Base-by-base conservation (phyloP, 1,140 invertebrate genomes). In the Lasioglossum albipes region DNA sequence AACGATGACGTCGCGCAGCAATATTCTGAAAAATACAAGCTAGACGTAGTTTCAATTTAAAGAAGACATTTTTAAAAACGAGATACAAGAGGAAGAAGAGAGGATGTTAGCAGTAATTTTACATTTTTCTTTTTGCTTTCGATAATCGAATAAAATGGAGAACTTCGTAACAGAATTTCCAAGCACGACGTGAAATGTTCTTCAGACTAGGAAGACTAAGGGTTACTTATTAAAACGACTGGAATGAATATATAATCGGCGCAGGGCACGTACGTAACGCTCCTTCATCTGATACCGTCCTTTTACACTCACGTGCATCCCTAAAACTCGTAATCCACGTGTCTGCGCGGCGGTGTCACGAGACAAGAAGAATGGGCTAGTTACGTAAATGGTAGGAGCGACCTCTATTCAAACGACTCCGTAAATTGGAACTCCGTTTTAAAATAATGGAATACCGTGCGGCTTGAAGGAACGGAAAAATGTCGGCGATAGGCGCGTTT, bases 311-410 rank as follows among this genome's bases (percentile, higher is more conserved):
- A 27, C 20, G 20, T 20, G 45, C 64, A 22, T 42, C 41, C 16
- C 64, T 42, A 57, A 42, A 75, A 75, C n/a, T 75, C 31, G 20
- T n/a, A 22, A 57, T 75, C 64, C 49, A 57, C 49, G 49, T 13
- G 64, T 42, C 49, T 16, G 10, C 31, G 45, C 41, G 45, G n/a
- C 31, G 22, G 18, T 18, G 41, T 69, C 66, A 76, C 65, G 65
- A 68, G 65, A 69, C 41, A 59, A 76, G 75, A 59, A 16, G 36
- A 31, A 61, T 45, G 13, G 31, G 31, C 57, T 12, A 20, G 22
- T 76, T 76, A 76, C 52, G 52, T 69, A 69, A 76, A 76, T 69
- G 65, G 36, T 52, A 12, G 36, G 67, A 59, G 68, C 49, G 49
- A 16, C 65, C 65, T 45, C 59, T 59, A 76, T 69, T 69, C 31